phyloP scores from a whole-genome alignment of 2,888 invertebrate genomes.

The Saturnia japonica region DNA sequence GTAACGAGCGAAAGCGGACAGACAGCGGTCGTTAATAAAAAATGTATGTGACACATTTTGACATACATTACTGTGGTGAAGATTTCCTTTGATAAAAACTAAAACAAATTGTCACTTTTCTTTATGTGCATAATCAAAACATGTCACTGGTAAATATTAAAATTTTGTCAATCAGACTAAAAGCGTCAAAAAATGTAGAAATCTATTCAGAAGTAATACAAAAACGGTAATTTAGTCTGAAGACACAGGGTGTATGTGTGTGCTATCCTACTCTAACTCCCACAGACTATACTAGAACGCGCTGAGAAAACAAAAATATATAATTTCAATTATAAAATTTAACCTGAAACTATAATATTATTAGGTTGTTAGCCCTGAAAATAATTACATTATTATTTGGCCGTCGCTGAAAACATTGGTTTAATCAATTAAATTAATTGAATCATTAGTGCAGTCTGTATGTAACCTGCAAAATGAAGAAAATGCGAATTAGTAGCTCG shows the following conservation, averaged over 20 bases:
- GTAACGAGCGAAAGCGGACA: background rate
- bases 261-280: slow-evolving; percentile 9
- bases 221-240: slow-evolving; percentile 1
- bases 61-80: background rate
- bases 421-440: slow-evolving; percentile 43
- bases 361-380: slow-evolving; percentile 66
- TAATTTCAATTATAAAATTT: slow-evolving; percentile 43
- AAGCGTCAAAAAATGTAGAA: background rate
- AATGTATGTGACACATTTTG: background rate
- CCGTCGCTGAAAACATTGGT: slow-evolving; percentile 62
- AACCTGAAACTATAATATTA: slow-evolving; percentile 69
- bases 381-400: slow-evolving; percentile 60
- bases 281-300: slow-evolving; percentile 46
- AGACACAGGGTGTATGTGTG: background rate
- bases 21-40: background rate
- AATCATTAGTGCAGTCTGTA: slow-evolving; percentile 51
- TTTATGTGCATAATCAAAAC: background rate
- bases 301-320: slow-evolving; percentile 57
- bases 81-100: background rate
- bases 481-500: slow-evolving; percentile 57
- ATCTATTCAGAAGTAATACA: background rate
- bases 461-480: slow-evolving; percentile 63
- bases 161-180: slow-evolving; percentile 1
- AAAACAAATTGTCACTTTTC: background rate
- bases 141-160: slow-evolving; percentile 1